Base-by-base conservation (phyloP, 2,113 vertebrate genomes). In the Sceloporus undulatus region DNA sequence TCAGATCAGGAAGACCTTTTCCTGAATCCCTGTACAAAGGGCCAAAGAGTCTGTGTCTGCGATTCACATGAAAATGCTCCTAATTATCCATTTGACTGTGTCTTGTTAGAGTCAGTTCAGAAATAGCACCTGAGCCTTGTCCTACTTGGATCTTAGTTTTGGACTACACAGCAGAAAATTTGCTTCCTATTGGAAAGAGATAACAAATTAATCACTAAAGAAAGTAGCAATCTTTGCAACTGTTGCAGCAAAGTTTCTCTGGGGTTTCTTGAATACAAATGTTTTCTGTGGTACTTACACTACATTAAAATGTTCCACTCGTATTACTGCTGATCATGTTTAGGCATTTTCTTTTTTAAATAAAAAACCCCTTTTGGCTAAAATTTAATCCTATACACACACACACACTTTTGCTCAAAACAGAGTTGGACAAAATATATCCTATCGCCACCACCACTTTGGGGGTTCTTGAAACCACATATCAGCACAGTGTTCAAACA, bases 191-290 rank as follows among this genome's bases (percentile, higher is more conserved):
- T 34, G 42, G 68, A 71, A 25, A 14, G 48, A 29, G 29, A 42
- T 54, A 71, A 73, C 68, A 56, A 84, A 84, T 84, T 84, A 54
- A 70, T 73, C 82, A 54, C 8, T 40, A 85, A 42, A 23, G 56
- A 62, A 85, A 76, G 73, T 56, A 76, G 34, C 73, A 42, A 54
- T 42, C 34, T 76, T 65, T 62, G 52, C 56, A 65, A 65, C 14
- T 19, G 9, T 65, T 65, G 21, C 13, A 40, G 56, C 54, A 76
- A 84, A 23, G 38, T 23, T 62, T 76, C 21, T 25, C 16, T 25
- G n/a, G 83, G n/a, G 34, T 84, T 73, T 84, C 16, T 71, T 48
- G 29, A 34, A 84, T 54, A 52, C 42, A 71, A 84, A 84, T 84
- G 48, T 18, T 71, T 71, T 84, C 27, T 84, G 16, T 84, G 16